These are phyloP conservation scores for Phocoena sinus DNA, from an alignment of 2,113 vertebrate species.

Conservation along the genomic window DNA sequence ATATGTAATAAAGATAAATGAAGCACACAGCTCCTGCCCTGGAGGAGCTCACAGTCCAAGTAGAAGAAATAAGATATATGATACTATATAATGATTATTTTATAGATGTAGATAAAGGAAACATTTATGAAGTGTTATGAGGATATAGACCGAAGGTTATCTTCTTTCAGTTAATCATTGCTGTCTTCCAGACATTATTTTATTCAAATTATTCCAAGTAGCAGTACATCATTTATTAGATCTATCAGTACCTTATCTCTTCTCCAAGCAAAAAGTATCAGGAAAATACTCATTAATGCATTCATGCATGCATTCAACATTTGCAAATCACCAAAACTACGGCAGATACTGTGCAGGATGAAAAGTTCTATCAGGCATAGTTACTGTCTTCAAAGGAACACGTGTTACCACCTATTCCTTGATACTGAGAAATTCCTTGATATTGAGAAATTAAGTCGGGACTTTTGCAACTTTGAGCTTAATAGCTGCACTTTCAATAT, in stretches of 20 bases:
- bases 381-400: neutral
- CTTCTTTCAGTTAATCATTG: constrained; percentile 2
- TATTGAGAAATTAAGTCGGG: neutral
- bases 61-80: neutral
- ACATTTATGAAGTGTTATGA: neutral
- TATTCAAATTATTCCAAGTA: constrained; percentile 23
- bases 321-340: neutral
- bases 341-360: neutral
- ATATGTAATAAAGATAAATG: neutral
- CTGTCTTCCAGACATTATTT: constrained; percentile 3
- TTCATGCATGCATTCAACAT: neutral
- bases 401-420: neutral
- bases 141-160: neutral
- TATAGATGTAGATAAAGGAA: neutral
- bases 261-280: neutral
- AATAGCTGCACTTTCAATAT: neutral
- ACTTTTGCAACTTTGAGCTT: neutral
- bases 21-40: neutral
- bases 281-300: constrained; percentile 18
- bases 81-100: neutral
- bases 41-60: neutral
- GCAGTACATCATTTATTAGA: neutral
- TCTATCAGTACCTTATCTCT: neutral
- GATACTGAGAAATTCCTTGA: neutral
- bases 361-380: neutral